phyloP scores from a whole-genome alignment of 2,113 vertebrate species.

The Setophaga kirtlandii region DNA sequence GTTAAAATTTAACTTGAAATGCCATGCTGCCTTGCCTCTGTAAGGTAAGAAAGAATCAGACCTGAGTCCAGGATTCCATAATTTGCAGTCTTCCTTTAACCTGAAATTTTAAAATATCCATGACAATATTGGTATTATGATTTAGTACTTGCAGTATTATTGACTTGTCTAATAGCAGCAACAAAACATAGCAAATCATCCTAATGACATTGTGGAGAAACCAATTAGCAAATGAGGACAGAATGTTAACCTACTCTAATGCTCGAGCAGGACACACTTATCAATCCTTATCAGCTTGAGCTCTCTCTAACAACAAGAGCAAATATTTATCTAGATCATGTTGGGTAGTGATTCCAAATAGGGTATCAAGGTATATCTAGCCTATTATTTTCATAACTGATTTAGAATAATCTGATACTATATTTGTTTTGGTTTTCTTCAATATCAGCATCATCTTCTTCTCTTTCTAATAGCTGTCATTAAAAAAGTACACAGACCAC shows the following conservation, averaged over 20 bases:
- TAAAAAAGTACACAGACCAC: not conserved
- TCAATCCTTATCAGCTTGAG: conserved; percentile 10
- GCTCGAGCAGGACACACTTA: not conserved
- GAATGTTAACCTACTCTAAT: conserved; percentile 3
- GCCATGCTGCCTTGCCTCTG: not conserved
- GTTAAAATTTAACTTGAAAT: not conserved
- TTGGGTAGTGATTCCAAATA: not conserved
- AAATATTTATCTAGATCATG: conserved; percentile 14
- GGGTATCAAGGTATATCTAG: not conserved
- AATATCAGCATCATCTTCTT: not conserved
- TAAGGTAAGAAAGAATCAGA: not conserved
- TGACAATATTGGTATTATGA: not conserved
- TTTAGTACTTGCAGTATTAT: not conserved
- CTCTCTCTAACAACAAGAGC: not conserved
- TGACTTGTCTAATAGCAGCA: conserved; percentile 2
- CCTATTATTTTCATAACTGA: not conserved
- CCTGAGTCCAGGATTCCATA: not conserved
- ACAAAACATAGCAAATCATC: conserved; percentile 8
- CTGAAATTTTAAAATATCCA: not conserved
- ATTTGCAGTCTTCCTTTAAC: not conserved
- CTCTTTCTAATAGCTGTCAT: not conserved
- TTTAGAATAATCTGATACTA: not conserved
- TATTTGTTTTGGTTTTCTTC: not conserved
- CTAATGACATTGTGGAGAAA: conserved; percentile 27
- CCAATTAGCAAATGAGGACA: conserved; percentile 33